Percentiles rank a stretch among this genome's conserved stretches.
phyloP scores from a whole-genome alignment of 2,797 vertebrate genomes.

The Phrynocephalus forsythii region DNA sequence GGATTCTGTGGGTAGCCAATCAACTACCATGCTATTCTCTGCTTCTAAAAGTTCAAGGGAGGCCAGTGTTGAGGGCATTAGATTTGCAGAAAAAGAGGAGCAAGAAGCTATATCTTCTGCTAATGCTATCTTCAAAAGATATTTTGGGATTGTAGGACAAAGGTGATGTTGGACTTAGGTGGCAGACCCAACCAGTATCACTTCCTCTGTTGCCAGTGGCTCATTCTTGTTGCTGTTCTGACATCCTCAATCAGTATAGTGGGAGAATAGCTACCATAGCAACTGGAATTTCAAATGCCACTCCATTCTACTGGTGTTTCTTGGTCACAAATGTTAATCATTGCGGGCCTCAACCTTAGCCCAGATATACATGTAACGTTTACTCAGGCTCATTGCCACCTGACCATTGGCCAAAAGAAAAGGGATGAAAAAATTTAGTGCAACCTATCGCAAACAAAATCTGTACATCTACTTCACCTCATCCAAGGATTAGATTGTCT shows the following conservation, averaged over 20 bases:
- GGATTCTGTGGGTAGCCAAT: neutral
- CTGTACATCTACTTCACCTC: neutral
- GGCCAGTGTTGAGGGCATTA: neutral
- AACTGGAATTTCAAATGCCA: slow-evolving; percentile 20
- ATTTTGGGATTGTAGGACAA: neutral
- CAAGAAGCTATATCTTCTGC: neutral
- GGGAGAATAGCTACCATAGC: slow-evolving; percentile 20
- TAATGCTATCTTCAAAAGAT: neutral
- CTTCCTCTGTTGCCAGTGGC: neutral
- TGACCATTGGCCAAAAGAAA: neutral
- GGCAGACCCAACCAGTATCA: neutral
- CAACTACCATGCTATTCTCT: neutral
- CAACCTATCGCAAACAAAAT: neutral
- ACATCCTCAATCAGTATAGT: neutral
- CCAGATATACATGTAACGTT: neutral
- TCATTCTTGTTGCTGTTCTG: neutral
- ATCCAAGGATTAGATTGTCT: slow-evolving; percentile 14
- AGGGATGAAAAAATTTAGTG: neutral
- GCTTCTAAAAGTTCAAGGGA: neutral
- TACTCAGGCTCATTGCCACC: neutral
- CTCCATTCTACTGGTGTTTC: neutral
- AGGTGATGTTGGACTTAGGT: neutral
- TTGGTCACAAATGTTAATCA: neutral
- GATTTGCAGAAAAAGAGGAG: neutral
- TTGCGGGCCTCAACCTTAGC: neutral